These are phyloP conservation scores for Nymphalis io DNA, from an alignment of 1,140 invertebrate genomes.

Conservation along the genomic window DNA sequence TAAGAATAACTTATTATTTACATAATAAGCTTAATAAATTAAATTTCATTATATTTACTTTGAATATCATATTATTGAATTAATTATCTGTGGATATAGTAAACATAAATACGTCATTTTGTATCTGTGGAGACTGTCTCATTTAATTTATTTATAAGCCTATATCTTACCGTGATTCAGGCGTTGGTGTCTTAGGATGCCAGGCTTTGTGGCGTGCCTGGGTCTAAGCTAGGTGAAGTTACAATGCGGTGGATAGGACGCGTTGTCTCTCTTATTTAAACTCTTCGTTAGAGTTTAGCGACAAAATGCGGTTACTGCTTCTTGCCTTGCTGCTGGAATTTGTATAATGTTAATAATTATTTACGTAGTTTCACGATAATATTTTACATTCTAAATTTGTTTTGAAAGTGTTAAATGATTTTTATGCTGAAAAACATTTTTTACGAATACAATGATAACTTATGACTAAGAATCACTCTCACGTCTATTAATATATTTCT, in stretches of 20 bases:
- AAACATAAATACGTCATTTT: neutral
- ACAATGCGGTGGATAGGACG: slow-evolving; percentile 5
- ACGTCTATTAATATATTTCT: too few species aligned
- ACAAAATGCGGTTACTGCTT: slow-evolving; percentile 2
- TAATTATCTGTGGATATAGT: too few species aligned
- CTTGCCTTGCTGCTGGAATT: neutral
- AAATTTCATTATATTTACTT: too few species aligned
- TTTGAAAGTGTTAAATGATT: neutral
- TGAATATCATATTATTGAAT: too few species aligned
- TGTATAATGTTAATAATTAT: neutral
- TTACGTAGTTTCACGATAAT: neutral
- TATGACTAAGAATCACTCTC: too few species aligned
- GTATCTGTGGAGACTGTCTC: neutral
- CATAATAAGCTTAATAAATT: too few species aligned
- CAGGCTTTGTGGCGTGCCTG: neutral
- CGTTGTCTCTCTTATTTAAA: slow-evolving; percentile 4
- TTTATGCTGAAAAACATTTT: too few species aligned
- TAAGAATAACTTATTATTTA: too few species aligned
- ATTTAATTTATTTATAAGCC: slow-evolving; percentile 16
- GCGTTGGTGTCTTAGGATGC: neutral
- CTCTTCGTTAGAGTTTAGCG: slow-evolving; percentile 8
- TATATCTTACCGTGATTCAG: slow-evolving; percentile 11
- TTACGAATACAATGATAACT: too few species aligned
- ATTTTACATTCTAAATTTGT: neutral
- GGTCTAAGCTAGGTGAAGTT: slow-evolving; percentile 9